These are phyloP conservation scores for Cryptus viduatorius DNA, from an alignment of 2,888 invertebrate genomes.

Conservation along the genomic window DNA sequence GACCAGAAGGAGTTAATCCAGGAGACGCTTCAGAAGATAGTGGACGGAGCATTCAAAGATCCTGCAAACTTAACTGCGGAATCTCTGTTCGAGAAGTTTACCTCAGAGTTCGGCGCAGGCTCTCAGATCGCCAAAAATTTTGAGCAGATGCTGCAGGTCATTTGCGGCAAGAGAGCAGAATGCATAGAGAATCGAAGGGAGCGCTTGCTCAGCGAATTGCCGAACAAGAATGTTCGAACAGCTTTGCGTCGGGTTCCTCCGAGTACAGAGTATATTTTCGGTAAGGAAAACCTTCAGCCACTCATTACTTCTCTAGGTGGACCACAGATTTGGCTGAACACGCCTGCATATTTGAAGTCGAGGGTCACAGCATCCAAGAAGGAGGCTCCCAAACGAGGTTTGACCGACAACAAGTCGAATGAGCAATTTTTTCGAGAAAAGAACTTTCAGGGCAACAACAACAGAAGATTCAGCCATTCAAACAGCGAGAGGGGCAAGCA, in stretches of 20 bases:
- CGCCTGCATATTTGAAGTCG: slow-evolving; percentile 50
- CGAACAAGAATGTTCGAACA: slow-evolving; percentile 63
- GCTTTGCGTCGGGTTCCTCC: too few species aligned
- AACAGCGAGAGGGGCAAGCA: slow-evolving; percentile 24
- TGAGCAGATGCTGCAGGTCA: slow-evolving; percentile 64
- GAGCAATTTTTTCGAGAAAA: not conserved
- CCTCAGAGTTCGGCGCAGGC: slow-evolving; percentile 48
- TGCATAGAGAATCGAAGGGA: slow-evolving; percentile 62
- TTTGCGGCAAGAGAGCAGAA: slow-evolving; percentile 69
- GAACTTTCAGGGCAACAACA: not conserved
- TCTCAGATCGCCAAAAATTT: slow-evolving; percentile 61
- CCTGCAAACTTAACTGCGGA: slow-evolving; percentile 41
- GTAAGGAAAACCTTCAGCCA: slow-evolving; percentile 55
- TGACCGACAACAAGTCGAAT: not conserved
- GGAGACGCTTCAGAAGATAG: slow-evolving; percentile 51
- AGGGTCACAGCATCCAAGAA: slow-evolving; percentile 28
- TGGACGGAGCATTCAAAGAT: slow-evolving; percentile 59
- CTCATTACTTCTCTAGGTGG: slow-evolving; percentile 65
- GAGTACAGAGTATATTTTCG: slow-evolving; percentile 61
- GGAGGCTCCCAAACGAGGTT: not conserved
- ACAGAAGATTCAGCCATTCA: too few species aligned
- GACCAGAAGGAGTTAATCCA: slow-evolving; percentile 51
- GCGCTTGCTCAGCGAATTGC: slow-evolving; percentile 52
- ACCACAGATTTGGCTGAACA: slow-evolving; percentile 64
- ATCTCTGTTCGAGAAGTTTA: slow-evolving; percentile 48